Percentiles rank a stretch among this genome's conserved stretches.
Conservation (phyloP, 2,888 invertebrate genomes). For the Brachyptera risi region DNA sequence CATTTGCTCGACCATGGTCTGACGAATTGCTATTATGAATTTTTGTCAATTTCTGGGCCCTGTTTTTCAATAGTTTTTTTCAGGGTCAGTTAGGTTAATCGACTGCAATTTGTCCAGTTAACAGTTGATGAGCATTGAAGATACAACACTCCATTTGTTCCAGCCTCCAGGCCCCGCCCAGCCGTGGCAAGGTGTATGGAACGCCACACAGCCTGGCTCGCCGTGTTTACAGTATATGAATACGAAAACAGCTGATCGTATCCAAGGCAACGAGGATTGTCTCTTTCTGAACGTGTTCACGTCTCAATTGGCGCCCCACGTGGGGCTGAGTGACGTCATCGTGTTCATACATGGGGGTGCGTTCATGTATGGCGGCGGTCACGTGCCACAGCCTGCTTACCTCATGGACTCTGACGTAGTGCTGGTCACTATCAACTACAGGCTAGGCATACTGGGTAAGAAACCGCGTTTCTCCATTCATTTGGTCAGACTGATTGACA, state of each 20-base stretch:
- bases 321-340: conserved; percentile 50
- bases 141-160: too few relatives aligned
- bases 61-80: too few relatives aligned
- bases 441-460: conserved; percentile 3
- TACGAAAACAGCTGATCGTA: neutral
- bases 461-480: too few relatives aligned
- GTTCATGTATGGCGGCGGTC: conserved; percentile 58
- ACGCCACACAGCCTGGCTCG: neutral
- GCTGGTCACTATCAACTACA: conserved; percentile 7
- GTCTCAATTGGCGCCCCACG: neutral
- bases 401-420: neutral
- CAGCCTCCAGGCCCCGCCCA: neutral
- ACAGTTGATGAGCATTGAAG: too few relatives aligned
- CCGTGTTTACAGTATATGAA: conserved; percentile 3
- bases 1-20: too few relatives aligned
- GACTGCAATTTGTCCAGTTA: too few relatives aligned
- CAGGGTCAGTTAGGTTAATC: too few relatives aligned
- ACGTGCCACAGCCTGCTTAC: conserved; percentile 42
- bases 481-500: too few relatives aligned
- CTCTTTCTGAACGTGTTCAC: conserved; percentile 11
- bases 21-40: too few relatives aligned
- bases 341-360: conserved; percentile 65
- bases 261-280: conserved; percentile 7
- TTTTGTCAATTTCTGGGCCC: too few relatives aligned
- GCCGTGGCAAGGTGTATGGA: neutral